Evolutionary conservation across 2,797 vertebrate genomes (phyloP), one percentile per base, ranked within the genome.

Genomic region (Podargus strigoides): DNA sequence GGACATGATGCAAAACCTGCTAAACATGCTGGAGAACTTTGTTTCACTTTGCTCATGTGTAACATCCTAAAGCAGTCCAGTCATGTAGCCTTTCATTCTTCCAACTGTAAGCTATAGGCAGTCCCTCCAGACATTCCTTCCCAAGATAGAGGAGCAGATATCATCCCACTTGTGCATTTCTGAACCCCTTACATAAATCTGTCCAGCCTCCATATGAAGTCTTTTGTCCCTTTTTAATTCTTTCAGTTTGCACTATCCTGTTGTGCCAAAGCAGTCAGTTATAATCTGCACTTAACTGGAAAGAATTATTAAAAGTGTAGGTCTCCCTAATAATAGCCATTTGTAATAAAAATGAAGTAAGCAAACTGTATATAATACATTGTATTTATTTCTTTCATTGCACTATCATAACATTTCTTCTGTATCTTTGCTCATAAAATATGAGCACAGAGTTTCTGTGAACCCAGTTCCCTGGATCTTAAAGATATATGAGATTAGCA

Each of bases 261-360:
- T 89, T 94, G 28, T 64, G 82, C 79, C 53, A 73, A 56, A 87
- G 49, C 69, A 79, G n/a, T 55, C 27, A 70, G 28, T 85, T 78
- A 68, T 8, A 74, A 9, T 68, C 46, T 87, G 46, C 81, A 58
- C 34, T 81, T 94, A 55, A 72, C 27, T 86, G 79, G 67, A 80
- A 94, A 73, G 53, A 83, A 18, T 36, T 50, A 36, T 41, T 44
- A 14, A 50, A 55, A 79, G 66, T 22, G 2, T 52, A 95, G 93
- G 79, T 81, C 26, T 92, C 66, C 76, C 73, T 81, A 18, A 47
- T 53, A 46, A 60, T 62, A 93, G 76, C 62, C 32, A 76, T 91
- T 87, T 87, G 79, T 81, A 96, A 96, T 96, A 96, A 97, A 96
- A 88, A 27, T 52, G 15, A 92, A 94, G 67, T 91, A 74, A 24